Evolutionary conservation across 53 echinoderm and acorn worm species (phyloP).

Genomic region (Holothuria scabra): DNA sequence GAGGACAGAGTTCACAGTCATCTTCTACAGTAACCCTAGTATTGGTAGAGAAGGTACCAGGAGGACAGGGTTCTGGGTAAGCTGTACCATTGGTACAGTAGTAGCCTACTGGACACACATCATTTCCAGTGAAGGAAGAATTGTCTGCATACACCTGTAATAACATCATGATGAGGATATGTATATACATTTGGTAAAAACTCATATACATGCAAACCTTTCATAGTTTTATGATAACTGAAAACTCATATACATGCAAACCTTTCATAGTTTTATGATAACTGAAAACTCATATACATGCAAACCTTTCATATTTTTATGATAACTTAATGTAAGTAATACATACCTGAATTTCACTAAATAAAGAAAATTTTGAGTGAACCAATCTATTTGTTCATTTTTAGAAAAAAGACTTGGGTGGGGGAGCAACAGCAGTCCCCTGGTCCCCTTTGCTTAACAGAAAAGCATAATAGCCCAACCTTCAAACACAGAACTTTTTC

Average conservation of each 20-base stretch:
- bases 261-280: not conserved
- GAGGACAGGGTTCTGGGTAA: constrained; percentile 97
- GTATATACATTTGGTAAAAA: not conserved
- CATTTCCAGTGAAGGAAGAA: constrained; percentile 89
- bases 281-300: too few relatives aligned
- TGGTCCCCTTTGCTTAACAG: too few relatives aligned
- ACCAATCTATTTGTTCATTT: too few relatives aligned
- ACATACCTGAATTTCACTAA: too few relatives aligned
- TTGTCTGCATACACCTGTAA: constrained; percentile 81
- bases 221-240: not conserved
- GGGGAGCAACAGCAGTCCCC: too few relatives aligned
- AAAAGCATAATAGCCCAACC: too few relatives aligned
- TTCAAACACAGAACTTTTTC: too few relatives aligned
- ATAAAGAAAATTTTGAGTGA: too few relatives aligned
- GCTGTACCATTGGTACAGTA: constrained; percentile 94
- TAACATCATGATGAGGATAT: not conserved
- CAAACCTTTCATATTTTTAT: not conserved
- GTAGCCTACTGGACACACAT: constrained; percentile 93
- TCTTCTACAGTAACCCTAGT: constrained; percentile 73
- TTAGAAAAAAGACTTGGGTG: too few relatives aligned
- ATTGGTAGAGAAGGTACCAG: constrained; percentile 91
- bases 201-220: too few relatives aligned
- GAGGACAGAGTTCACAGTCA: constrained; percentile 88
- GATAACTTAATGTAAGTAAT: too few relatives aligned
- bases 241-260: too few relatives aligned